Evolutionary conservation across 2,888 invertebrate genomes (phyloP), one percentile per base, ranked within the genome.

Genomic region (Drosophila testacea): DNA sequence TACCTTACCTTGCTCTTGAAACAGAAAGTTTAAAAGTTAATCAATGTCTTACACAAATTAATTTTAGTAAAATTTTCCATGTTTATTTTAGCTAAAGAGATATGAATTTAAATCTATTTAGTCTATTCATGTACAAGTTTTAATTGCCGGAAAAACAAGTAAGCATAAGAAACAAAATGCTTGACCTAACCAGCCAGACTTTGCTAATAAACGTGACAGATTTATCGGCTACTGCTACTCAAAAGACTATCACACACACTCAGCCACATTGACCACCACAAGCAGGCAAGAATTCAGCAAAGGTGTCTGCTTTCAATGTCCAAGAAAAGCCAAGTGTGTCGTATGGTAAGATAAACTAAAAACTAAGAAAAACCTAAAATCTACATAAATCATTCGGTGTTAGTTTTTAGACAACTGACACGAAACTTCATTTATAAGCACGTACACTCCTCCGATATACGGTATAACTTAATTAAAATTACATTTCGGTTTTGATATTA

Each of bases 191-290:
- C 42, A 54, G 38, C n/a, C 36, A 32, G 47, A 50, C 52, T 62
- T 75, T 59, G 38, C 60, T 80, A 71, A 73, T 73, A 80, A 77
- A 73, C 73, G 80, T 80, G 80, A 74, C 79, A 77, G 70, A 76
- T 73, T 79, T 78, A 65, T 60, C 34, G 62, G 41, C 44, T 64
- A 32, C 34, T 28, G 67, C 62, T 39, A 62, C 64, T 79, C 60
- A 71, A 77, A 67, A 74, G 66, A 48, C 70, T 51, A 48, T 60
- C 51, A 55, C 70, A 64, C 55, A 42, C 51, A 52, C 5, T 34
- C 4, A 47, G 38, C 71, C 54, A 7, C 66, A 62, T 36, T 11
- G 42, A 73, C 62, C 68, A 67, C 69, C 69, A 69, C 48, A 68
- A 36, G n/a, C 50, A 22, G 47, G 47, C 51, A 60, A 63, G 57